Conservation (phyloP, 2,797 vertebrate genomes). For the Numenius phaeopus region DNA sequence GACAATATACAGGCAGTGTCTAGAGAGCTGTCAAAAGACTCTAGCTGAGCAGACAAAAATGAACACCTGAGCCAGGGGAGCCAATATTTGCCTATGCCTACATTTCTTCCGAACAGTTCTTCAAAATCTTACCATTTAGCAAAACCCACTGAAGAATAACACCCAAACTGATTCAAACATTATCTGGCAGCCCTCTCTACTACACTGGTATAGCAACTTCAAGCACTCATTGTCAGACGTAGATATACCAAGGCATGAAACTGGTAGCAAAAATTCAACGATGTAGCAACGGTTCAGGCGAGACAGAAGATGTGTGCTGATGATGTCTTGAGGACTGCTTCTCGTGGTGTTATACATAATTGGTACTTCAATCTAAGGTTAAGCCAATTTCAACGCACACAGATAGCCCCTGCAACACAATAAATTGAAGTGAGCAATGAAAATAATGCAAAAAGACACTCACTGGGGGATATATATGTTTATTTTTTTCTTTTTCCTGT, state of each 20-base stretch:
- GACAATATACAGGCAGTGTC: neutral
- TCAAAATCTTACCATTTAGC: neutral
- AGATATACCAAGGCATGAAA: neutral
- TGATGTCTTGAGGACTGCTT: fast-evolving
- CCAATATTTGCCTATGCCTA: neutral
- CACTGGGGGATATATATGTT: no score
- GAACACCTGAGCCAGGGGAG: neutral
- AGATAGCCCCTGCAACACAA: neutral
- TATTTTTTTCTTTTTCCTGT: neutral
- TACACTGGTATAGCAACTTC: fast-evolving
- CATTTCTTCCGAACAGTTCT: neutral
- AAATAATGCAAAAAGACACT: neutral
- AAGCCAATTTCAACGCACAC: neutral
- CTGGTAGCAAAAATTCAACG: neutral
- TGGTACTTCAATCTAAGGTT: neutral
- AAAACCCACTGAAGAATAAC: neutral
- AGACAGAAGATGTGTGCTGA: neutral
- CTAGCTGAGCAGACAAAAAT: neutral
- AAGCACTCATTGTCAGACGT: neutral
- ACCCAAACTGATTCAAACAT: neutral
- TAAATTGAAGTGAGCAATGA: neutral
- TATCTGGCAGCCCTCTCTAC: neutral
- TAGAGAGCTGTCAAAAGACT: neutral
- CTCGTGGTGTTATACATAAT: neutral
- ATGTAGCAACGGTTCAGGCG: neutral